Evolutionary conservation across 2,113 vertebrate species (phyloP), one percentile per base, ranked within the genome.

Genomic region (Sander lucioperca): DNA sequence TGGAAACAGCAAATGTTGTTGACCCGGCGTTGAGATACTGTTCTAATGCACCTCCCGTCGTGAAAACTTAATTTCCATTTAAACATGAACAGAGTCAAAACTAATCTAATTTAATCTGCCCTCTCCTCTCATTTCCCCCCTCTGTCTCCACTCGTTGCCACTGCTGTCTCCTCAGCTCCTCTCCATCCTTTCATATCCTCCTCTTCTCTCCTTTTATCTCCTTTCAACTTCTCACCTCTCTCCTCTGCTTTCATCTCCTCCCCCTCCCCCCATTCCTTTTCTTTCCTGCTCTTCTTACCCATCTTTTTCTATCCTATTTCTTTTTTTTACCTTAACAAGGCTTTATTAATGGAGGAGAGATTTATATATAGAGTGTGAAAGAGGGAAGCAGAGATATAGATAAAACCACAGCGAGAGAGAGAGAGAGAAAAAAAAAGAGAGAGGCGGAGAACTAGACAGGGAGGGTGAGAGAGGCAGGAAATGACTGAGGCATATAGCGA

Each of bases 51-150:
- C 82, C 74, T 75, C 89, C 86, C 53, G 45, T 79, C 12, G 43
- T 77, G 78, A 84, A 85, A 71, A 87, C 84, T 80, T 85, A 57
- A 89, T 89, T 92, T 88, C 79, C 84, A 92, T 86, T 89, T 85
- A 68, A 68, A 79, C 76, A 68, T 64, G 73, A 89, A 83, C 43
- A 19, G 79, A 88, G 70, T 81, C 79, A 75, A 66, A 82, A 62
- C 48, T 78, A 85, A 90, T 87, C 86, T 86, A 68, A 81, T 87
- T 85, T 61, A 71, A 79, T 80, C 81, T 81, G 59, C 70, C 70
- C 71, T 43, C 74, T 73, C 53, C 51, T 58, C 36, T 65, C 56
- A 7, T 27, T 71, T 62, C 80, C 50, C 50, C n/a, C 50, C 3
- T 30, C 58, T 45, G n/a, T 62, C 67, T 67, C 65, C 6, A 36